Percentiles rank a stretch among this genome's conserved stretches.
Evolutionary conservation across 2,888 invertebrate genomes (phyloP).

Genomic region (Dinocampus coccinellae): DNA sequence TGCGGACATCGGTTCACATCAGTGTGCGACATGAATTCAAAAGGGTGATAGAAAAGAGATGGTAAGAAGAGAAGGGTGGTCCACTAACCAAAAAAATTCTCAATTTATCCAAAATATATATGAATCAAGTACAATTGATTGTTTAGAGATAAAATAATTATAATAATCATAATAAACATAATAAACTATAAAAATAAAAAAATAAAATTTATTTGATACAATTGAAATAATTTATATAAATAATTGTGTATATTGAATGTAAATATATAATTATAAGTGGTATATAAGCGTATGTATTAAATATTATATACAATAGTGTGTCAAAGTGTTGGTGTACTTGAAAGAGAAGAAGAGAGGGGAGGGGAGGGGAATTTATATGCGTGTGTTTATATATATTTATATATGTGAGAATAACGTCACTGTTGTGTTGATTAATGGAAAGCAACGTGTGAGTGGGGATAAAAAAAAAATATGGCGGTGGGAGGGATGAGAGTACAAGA

Average conservation of each 20-base stretch:
- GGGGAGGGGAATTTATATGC: no score
- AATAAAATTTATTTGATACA: no score
- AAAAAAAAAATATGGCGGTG: background rate
- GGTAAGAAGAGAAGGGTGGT: constrained; percentile 50
- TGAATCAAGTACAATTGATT: no score
- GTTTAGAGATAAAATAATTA: no score
- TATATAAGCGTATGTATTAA: background rate
- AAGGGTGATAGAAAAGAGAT: constrained; percentile 46
- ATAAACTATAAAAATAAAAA: background rate
- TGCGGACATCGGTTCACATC: constrained; percentile 51
- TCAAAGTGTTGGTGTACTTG: no score
- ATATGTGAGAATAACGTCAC: background rate
- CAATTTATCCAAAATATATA: constrained; percentile 39
- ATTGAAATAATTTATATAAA: no score
- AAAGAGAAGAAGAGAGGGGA: no score
- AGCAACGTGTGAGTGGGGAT: constrained; percentile 41
- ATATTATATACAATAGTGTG: no score
- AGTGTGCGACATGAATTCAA: constrained; percentile 59
- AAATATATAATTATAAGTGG: no score
- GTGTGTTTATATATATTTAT: no score
- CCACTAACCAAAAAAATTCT: constrained; percentile 66
- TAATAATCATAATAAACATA: background rate
- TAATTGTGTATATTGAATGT: background rate
- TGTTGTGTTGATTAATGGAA: constrained; percentile 4
- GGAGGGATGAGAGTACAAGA: background rate